phyloP scores from a whole-genome alignment of 2,797 vertebrate species.

The Onychomys arenicola region DNA sequence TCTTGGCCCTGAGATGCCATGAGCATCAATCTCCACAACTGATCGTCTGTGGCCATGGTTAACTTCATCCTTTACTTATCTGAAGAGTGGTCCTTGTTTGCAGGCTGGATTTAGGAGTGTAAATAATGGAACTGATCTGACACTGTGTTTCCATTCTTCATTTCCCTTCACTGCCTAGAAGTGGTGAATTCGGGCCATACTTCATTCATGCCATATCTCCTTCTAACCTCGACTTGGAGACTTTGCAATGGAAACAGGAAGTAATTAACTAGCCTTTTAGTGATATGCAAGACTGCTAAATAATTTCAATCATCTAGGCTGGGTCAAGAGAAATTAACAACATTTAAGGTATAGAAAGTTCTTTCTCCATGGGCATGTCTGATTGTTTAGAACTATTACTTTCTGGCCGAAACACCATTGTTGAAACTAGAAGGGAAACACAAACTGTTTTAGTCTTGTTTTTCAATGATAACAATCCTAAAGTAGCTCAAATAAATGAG shows the following conservation, averaged over 20 bases:
- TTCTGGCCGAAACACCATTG: background rate
- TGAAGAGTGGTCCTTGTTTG: background rate
- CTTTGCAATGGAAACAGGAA: background rate
- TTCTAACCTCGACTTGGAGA: background rate
- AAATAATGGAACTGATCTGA: background rate
- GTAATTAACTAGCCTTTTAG: background rate
- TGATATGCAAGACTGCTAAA: background rate
- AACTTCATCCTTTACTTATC: background rate
- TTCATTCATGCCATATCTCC: background rate
- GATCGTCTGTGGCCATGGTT: background rate
- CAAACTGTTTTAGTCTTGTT: conserved; percentile 40
- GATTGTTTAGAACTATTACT: conserved; percentile 14
- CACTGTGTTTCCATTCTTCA: background rate
- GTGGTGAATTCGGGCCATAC: background rate
- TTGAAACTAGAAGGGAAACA: conserved; percentile 6
- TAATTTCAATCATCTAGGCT: background rate
- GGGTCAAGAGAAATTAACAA: background rate
- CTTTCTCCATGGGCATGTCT: background rate
- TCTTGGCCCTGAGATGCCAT: background rate
- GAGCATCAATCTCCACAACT: background rate
- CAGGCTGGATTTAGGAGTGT: no score
- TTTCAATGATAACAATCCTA: conserved; percentile 40
- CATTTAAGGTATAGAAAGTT: background rate
- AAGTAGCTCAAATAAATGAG: background rate
- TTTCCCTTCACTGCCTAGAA: background rate